Percentiles rank a stretch among this genome's conserved stretches.
These are phyloP conservation scores for Ctena decussata DNA, from an alignment of 2,888 invertebrate genomes.

Conservation along the genomic window DNA sequence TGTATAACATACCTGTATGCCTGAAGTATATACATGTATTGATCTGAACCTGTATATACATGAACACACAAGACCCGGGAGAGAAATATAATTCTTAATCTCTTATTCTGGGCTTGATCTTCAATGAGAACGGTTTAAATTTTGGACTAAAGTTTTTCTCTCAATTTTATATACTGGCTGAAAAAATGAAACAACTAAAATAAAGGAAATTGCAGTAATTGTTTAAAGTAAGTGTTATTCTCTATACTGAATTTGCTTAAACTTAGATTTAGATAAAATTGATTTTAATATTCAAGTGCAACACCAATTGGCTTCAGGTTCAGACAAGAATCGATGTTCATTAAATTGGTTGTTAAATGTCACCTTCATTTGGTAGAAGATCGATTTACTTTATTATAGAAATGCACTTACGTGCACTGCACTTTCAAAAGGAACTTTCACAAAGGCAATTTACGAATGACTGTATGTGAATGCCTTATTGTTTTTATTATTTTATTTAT, in stretches of 20 bases:
- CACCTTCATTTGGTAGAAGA: not conserved
- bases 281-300: not conserved
- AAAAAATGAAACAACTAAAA: not conserved
- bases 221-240: not conserved
- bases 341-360: not conserved
- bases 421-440: no score
- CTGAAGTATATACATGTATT: conserved; percentile 22
- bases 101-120: conserved; percentile 54
- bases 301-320: not conserved
- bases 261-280: no score
- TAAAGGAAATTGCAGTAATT: not conserved
- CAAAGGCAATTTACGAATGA: no score
- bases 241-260: not conserved
- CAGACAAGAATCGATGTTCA: not conserved
- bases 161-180: not conserved
- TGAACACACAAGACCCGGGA: conserved; percentile 57
- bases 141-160: not conserved
- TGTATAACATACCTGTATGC: conserved; percentile 17
- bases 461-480: no score
- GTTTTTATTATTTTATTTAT: no score
- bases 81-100: conserved; percentile 27
- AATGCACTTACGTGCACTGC: no score
- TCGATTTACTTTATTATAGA: not conserved
- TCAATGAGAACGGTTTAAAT: conserved; percentile 18
- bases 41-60: conserved; percentile 62